Evolutionary conservation across 2,113 vertebrate genomes (phyloP), one percentile per base, ranked within the genome.

Genomic region (Desmodus rotundus): DNA sequence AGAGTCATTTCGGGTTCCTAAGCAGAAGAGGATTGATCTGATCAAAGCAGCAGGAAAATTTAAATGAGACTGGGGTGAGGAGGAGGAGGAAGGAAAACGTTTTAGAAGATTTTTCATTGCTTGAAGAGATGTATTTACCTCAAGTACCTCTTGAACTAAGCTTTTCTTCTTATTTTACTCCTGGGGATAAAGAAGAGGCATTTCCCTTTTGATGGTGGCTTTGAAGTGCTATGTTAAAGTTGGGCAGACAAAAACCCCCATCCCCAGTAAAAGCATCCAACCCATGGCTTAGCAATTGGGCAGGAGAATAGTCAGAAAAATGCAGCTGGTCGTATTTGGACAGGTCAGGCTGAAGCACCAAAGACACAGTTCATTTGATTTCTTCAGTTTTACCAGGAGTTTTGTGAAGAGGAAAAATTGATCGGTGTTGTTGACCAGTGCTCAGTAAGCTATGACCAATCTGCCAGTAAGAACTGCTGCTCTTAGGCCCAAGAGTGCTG

Each of bases 1-100:
- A 56, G 22, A 89, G 73, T 67, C 28, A 74, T 67, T 81, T 68
- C 45, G 47, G 26, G 10, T 86, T 94, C 54, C 68, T 81, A 81
- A 81, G 33, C 65, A 92, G 54, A 83, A 92, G 38, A 72, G 56
- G 61, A 63, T 45, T 24, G 33, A 63, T 43, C 33, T 82, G 7
- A 89, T 81, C 58, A 76, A 81, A 86, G n/a, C 10, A 43, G 5
- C 26, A 68, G 74, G n/a, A 86, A 88, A 95, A 93, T 92, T 73
- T 70, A 70, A 96, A 38, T 86, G 52, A 68, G 47, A 22, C 26
- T 33, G 10, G 19, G 1, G n/a, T 45, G 17, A 90, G 89, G 33
- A 74, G 28, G 43, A 56, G 22, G 41, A 93, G 24, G 24, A 50
- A 95, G 13, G 16, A 61, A 96, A 65, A 81, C 15, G 28, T 52